Evolutionary conservation across 2,113 vertebrate genomes (phyloP).

Genomic region (Myocastor coypus): DNA sequence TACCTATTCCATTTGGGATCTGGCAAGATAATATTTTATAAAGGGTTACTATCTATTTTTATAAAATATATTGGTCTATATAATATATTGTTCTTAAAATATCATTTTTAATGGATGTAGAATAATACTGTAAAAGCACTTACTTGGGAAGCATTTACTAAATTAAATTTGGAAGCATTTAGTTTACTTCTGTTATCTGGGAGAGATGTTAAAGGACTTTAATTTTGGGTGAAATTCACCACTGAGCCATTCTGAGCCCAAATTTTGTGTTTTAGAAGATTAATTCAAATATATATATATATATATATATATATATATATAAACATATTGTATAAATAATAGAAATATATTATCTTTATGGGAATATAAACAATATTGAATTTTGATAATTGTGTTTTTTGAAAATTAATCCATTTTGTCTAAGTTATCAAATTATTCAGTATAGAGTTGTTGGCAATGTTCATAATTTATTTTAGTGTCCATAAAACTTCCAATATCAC

Average conservation of each 20-base stretch:
- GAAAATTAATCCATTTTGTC: background rate
- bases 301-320: background rate
- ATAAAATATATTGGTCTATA: background rate
- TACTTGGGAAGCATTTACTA: background rate
- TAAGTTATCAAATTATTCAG: background rate
- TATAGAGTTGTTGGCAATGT: background rate
- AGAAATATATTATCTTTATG: background rate
- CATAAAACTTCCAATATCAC: background rate
- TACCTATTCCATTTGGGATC: background rate
- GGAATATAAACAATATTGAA: background rate
- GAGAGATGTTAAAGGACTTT: background rate
- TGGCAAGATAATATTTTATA: background rate
- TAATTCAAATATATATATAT: background rate
- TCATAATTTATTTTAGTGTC: background rate
- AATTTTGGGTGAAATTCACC: background rate
- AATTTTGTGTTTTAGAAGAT: background rate
- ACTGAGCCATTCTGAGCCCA: background rate
- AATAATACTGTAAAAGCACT: background rate
- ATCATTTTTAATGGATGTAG: background rate
- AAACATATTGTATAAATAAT: too few species aligned
- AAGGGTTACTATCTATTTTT: background rate
- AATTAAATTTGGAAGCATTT: background rate
- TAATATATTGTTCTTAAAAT: background rate
- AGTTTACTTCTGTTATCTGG: background rate
- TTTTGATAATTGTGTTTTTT: background rate